Conservation (phyloP, 2,113 vertebrate species). For the Narcine bancroftii region DNA sequence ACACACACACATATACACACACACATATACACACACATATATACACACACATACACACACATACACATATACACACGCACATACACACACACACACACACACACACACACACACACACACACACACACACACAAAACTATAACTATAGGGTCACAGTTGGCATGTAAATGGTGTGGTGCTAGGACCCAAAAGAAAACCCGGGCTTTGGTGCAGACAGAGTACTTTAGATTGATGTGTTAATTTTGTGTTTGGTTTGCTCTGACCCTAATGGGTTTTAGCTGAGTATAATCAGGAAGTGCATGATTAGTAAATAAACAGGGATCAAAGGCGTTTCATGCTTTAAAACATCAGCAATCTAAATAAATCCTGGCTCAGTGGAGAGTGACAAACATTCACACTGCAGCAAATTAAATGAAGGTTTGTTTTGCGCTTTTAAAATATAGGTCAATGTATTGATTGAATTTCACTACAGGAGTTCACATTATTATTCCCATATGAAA, state of each 20-base stretch:
- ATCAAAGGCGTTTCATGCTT: background rate
- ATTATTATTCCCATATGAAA: background rate
- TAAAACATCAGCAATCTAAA: background rate
- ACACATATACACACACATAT: too few species aligned
- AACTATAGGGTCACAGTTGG: background rate
- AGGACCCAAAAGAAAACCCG: background rate
- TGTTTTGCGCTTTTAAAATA: slow-evolving; percentile 7
- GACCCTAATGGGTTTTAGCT: slow-evolving; percentile 17
- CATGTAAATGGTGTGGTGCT: background rate
- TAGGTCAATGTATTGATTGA: background rate
- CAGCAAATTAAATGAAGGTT: background rate
- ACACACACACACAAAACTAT: too few species aligned
- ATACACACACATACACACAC: background rate
- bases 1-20: background rate
- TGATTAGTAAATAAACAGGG: slow-evolving; percentile 25
- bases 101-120: background rate
- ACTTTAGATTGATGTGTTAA: background rate
- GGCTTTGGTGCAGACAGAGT: background rate
- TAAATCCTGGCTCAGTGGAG: background rate
- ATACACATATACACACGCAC: background rate
- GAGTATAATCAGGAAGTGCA: background rate
- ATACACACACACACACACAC: too few species aligned
- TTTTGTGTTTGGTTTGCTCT: slow-evolving; percentile 9
- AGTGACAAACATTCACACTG: background rate
- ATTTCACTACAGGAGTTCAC: too few species aligned